phyloP scores from a whole-genome alignment of 92 coral and sea anemone species.

The Porites rus region DNA sequence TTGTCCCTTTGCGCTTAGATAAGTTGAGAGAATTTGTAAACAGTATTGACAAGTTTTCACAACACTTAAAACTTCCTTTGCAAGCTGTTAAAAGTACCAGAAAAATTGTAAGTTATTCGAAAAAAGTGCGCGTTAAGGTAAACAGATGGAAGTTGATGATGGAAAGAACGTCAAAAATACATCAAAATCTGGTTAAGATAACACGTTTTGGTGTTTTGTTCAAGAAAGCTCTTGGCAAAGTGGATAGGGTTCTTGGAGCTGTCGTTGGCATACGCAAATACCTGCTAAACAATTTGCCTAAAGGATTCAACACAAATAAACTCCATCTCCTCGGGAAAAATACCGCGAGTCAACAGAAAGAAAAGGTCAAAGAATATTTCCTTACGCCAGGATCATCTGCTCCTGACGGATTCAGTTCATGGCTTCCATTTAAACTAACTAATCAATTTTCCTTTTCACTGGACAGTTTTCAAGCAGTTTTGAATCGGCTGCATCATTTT shows the following conservation, averaged over 20 bases:
- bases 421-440: constrained; percentile 74
- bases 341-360: constrained; percentile 60
- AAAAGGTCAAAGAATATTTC: constrained; percentile 81
- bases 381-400: constrained; percentile 70
- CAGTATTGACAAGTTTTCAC: constrained; percentile 51
- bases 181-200: constrained; percentile 53
- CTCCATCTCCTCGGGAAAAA: constrained; percentile 66
- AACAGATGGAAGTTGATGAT: constrained; percentile 81
- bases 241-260: constrained; percentile 69
- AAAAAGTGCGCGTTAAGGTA: constrained; percentile 14
- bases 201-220: constrained; percentile 70
- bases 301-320: constrained; percentile 68
- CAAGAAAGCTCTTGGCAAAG: constrained; percentile 67
- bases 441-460: constrained; percentile 74
- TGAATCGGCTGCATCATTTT: constrained; percentile 63
- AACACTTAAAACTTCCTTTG: constrained; percentile 40
- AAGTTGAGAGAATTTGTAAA: constrained; percentile 61
- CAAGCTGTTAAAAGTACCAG: constrained; percentile 45
- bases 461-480: constrained; percentile 58
- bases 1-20: constrained; percentile 55
- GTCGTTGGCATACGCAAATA: constrained; percentile 65
- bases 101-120: constrained; percentile 30
- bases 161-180: constrained; percentile 58
- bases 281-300: constrained; percentile 83
- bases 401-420: constrained; percentile 72